Conservation (phyloP, 1,140 invertebrate species). For the Cotesia chilonis region DNA sequence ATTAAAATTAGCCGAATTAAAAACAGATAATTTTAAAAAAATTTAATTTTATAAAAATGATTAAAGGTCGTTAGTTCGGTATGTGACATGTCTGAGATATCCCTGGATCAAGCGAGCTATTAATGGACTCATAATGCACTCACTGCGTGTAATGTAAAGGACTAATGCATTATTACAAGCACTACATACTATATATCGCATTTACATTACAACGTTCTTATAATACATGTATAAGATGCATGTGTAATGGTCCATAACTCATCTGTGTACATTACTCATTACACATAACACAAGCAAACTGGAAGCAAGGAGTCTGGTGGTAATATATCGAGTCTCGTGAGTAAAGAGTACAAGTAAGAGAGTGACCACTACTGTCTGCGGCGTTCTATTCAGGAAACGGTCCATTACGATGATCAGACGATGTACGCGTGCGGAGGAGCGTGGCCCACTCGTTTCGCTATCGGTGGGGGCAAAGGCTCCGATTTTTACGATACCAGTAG, state of each 20-base stretch:
- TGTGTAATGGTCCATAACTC: too few species aligned
- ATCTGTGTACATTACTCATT: too few species aligned
- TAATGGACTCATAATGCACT: background rate
- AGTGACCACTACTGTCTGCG: constrained; percentile 44
- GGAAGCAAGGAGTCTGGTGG: background rate
- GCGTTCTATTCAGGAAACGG: constrained; percentile 56
- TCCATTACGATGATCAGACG: constrained; percentile 57
- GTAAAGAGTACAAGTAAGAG: constrained; percentile 2
- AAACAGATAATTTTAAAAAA: too few species aligned
- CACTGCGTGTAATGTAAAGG: too few species aligned
- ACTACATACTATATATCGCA: too few species aligned
- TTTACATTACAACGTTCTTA: too few species aligned
- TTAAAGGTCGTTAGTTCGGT: background rate
- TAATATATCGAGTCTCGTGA: background rate
- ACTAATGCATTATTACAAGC: too few species aligned
- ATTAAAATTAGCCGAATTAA: too few species aligned
- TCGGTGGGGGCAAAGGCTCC: constrained; percentile 5
- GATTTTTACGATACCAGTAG: constrained; percentile 16
- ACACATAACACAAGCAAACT: background rate
- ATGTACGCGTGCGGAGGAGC: constrained; percentile 40
- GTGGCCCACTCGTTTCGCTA: constrained; percentile 34
- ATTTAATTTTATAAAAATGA: background rate
- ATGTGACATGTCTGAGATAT: background rate
- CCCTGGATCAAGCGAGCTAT: background rate
- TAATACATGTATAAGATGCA: too few species aligned